These are phyloP conservation scores for Bombus sibiricus DNA, from an alignment of 1,140 invertebrate genomes.

Conservation along the genomic window DNA sequence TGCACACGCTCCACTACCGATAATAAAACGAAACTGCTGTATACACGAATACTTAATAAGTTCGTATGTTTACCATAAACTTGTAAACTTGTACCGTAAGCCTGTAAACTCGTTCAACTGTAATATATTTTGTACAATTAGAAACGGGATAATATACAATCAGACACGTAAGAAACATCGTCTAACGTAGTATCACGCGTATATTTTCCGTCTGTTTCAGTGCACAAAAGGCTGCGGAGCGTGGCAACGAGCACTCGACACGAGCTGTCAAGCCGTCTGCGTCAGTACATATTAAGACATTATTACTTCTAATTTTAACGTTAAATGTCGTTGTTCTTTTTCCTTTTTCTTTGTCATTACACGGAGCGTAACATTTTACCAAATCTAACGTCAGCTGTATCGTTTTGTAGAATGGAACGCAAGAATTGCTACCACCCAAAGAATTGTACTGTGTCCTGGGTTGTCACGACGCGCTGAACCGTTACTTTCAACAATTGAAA, in stretches of 20 bases:
- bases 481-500: constrained; percentile 89
- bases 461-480: constrained; percentile 89
- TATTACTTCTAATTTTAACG: constrained; percentile 25
- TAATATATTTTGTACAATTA: background rate
- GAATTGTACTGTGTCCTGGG: constrained; percentile 91
- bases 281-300: constrained; percentile 85
- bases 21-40: background rate
- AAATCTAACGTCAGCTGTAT: constrained; percentile 33
- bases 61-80: background rate
- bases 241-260: constrained; percentile 87
- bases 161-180: background rate
- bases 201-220: constrained; percentile 82
- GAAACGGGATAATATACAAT: background rate
- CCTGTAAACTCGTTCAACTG: background rate
- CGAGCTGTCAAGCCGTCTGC: constrained; percentile 87
- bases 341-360: constrained; percentile 16
- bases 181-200: background rate
- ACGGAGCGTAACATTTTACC: background rate
- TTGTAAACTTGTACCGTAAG: background rate
- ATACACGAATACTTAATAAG: background rate
- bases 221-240: constrained; percentile 87
- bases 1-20: background rate
- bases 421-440: constrained; percentile 86
- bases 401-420: constrained; percentile 86
- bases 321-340: background rate